Evolutionary conservation across 2,113 vertebrate genomes (phyloP).

Genomic region (Fulmarus glacialis): DNA sequence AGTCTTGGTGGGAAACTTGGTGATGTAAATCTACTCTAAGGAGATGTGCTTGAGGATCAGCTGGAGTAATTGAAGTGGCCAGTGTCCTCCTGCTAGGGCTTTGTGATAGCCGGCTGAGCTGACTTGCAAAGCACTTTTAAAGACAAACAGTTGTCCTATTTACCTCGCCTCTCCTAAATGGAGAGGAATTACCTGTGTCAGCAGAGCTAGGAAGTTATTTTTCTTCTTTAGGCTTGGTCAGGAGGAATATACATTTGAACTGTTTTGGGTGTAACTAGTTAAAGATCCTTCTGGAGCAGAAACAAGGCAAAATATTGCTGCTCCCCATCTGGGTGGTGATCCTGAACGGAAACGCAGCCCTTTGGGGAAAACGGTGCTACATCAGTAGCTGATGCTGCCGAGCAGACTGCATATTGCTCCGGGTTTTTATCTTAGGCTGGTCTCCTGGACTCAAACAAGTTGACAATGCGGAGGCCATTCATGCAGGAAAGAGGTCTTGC

Average conservation of each 20-base stretch:
- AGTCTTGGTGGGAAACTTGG: background rate
- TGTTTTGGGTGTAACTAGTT: background rate
- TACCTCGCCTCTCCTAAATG: background rate
- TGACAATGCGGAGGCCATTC: background rate
- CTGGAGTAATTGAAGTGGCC: background rate
- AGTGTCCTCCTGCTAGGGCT: background rate
- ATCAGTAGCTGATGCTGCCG: background rate
- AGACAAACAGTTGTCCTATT: background rate
- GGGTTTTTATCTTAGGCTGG: background rate
- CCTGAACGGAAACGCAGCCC: background rate
- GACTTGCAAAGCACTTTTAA: background rate
- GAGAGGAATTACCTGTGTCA: conserved; percentile 35
- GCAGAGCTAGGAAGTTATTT: background rate
- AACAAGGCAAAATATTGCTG: background rate
- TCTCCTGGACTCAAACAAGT: background rate
- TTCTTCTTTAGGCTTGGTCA: background rate
- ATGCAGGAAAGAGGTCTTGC: background rate
- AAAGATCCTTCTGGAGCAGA: background rate
- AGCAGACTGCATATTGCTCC: background rate
- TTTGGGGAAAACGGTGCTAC: background rate
- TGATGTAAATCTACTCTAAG: background rate
- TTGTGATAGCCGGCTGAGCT: background rate
- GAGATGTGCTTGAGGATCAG: background rate
- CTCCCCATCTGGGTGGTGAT: background rate
- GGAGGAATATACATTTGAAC: background rate